Evolutionary conservation across 2,113 vertebrate genomes (phyloP).

Genomic region (Condylura cristata): DNA sequence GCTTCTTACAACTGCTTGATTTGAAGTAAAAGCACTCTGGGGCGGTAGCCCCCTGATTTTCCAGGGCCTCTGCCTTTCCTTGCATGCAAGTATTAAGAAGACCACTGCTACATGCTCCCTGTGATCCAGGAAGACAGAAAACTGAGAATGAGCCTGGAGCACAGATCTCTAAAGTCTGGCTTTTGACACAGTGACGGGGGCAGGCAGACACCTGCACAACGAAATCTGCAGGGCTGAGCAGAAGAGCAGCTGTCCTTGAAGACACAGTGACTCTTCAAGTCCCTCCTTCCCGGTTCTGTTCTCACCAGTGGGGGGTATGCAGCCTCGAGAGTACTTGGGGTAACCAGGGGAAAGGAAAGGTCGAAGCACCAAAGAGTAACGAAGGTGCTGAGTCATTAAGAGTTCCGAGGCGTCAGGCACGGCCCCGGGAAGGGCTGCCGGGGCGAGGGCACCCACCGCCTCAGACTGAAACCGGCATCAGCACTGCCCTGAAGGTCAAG

Average conservation of each 20-base stretch:
- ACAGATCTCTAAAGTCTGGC: not conserved
- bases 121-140: not conserved
- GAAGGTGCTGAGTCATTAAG: not conserved
- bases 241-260: not conserved
- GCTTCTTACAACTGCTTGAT: not conserved
- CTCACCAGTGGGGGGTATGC: fast-evolving
- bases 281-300: not conserved
- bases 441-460: not conserved
- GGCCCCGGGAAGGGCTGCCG: not conserved
- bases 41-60: not conserved
- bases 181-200: fast-evolving
- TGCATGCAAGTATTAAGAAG: not conserved
- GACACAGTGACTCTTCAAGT: not conserved
- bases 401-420: not conserved
- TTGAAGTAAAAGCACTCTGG: not conserved
- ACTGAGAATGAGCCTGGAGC: not conserved
- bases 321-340: not conserved
- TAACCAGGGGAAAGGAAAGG: not conserved
- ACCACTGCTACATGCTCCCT: not conserved
- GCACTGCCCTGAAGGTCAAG: not conserved
- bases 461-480: not conserved
- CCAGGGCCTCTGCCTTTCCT: fast-evolving
- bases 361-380: not conserved
- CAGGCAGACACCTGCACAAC: not conserved
- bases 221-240: not conserved